Conservation (phyloP, 1,140 invertebrate species). For the Zaprionus taronus region DNA sequence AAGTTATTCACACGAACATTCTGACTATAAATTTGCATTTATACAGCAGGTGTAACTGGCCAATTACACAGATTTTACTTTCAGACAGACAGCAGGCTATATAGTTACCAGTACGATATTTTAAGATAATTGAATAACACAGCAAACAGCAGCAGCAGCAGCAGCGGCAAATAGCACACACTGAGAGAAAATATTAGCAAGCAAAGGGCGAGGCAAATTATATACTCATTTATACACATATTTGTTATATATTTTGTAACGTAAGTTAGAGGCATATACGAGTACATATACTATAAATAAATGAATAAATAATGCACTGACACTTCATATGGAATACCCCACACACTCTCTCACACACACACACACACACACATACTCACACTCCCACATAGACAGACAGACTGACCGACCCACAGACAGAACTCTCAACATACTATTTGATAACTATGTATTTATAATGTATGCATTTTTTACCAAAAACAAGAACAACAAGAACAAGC, state of each 20-base stretch:
- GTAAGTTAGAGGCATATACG: conserved; percentile 77
- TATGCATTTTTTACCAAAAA: conserved; percentile 81
- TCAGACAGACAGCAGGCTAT: conserved; percentile 37
- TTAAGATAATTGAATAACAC: conserved; percentile 45
- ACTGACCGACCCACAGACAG: conserved; percentile 13
- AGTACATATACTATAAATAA: conserved; percentile 53
- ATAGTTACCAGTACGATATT: conserved; percentile 29
- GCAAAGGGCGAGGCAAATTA: conserved; percentile 29
- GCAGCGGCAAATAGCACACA: conserved; percentile 37
- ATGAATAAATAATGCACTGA: conserved; percentile 44
- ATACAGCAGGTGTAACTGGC: conserved; percentile 50
- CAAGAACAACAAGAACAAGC: conserved; percentile 36
- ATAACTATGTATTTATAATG: conserved; percentile 84
- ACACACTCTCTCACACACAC: conserved; percentile 30
- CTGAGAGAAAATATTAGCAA: conserved; percentile 28
- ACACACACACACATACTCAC: conserved; percentile 33
- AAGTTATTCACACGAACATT: conserved; percentile 3
- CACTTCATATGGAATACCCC: conserved; percentile 34
- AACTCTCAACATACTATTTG: conserved; percentile 69
- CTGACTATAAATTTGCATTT: conserved; percentile 69
- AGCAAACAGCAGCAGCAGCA: conserved; percentile 33
- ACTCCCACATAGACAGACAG: conserved; percentile 30
- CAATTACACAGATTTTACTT: conserved; percentile 41
- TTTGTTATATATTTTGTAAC: conserved; percentile 83
- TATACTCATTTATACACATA: conserved; percentile 70